Base-by-base conservation (phyloP, 2,888 invertebrate species). In the Rhaphigaster nebulosa region DNA sequence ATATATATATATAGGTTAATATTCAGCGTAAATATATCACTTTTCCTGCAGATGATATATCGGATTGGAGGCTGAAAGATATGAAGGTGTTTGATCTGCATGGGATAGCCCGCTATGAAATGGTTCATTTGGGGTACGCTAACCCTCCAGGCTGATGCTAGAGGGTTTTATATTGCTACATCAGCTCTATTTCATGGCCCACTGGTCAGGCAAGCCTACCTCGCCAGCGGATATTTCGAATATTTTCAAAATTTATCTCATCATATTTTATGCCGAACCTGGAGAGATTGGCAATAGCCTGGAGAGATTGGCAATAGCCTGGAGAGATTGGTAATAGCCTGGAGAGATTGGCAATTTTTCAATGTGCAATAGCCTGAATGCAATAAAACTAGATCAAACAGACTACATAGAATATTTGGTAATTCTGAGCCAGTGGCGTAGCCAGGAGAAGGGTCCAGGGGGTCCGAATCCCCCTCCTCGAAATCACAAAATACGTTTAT, bases 141-240 rank as follows among this genome's bases (percentile, higher is more conserved):
- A 5, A 3, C 34, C 34, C 18, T 10, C 70, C 18, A 0, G 70
- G 70, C 18, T 65, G 18, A 70, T 70, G 34, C 34, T 34, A 34
- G 70, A 70, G 70, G 70, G 6, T 70, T 70, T 34, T 70, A 70
- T 70, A 70, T 70, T 34, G 70, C 70, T 38, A 70, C 70, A 70
- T 70, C 70, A 70, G 70, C 70, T 70, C 70, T 70, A 70, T 70
- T 70, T 70, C 70, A 70, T 70, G 70, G 70, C 20, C 70, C 34
- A 70, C 38, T 70, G 70, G 70, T 34, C 70, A 70, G 34, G 34
- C 20, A 38, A 6, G 70, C 70, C 65, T 70, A 70, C 20, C 34
- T 6, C 70, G 20, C 34, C 34, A 18, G 18, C 70, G 34, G 70
- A 38, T 70, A 70, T 70, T 70, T 70, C 70, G 34, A 70, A 70